Percentiles rank a stretch among this genome's conserved stretches.
Conservation (phyloP, 2,888 invertebrate species). For the Crossocerus cetratus region DNA sequence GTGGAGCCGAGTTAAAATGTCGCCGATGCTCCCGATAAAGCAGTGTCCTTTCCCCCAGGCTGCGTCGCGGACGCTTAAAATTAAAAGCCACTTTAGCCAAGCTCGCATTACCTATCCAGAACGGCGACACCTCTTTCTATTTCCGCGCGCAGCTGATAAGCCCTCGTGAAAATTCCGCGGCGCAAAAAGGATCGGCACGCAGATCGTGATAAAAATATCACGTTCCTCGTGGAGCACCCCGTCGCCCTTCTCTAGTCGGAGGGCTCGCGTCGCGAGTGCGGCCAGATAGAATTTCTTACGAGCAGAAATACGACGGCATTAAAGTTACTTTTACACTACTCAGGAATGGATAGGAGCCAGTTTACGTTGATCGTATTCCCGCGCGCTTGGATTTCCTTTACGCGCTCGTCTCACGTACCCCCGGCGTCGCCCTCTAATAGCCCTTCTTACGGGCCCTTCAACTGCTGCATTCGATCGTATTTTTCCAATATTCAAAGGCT, state of each 20-base stretch:
- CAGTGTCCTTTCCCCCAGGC: conserved; percentile 12
- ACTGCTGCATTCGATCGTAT: conserved; percentile 10
- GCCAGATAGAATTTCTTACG: conserved; percentile 55
- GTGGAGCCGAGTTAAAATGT: conserved; percentile 27
- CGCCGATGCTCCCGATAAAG: conserved; percentile 10
- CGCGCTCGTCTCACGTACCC: conserved; percentile 31
- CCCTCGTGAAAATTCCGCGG: neutral
- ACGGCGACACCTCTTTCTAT: too few relatives aligned
- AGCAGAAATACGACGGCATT: conserved; percentile 54
- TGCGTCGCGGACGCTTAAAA: conserved; percentile 25
- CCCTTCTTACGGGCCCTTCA: conserved; percentile 37
- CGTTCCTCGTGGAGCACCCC: conserved; percentile 13
- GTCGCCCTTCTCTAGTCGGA: neutral
- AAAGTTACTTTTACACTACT: conserved; percentile 53
- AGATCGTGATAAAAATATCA: conserved; percentile 37
- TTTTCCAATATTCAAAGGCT: conserved; percentile 33
- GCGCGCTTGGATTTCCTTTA: conserved; percentile 40
- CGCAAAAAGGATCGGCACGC: conserved; percentile 19
- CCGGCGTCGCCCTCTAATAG: conserved; percentile 45
- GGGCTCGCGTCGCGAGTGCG: conserved; percentile 25
- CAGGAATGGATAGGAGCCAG: conserved; percentile 54
- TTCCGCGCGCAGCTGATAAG: neutral
- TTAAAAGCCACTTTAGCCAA: conserved; percentile 27
- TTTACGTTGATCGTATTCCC: conserved; percentile 51
- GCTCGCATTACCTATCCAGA: conserved; percentile 7